phyloP scores from a whole-genome alignment of 2,113 vertebrate species.

The Acanthisitta chloris region DNA sequence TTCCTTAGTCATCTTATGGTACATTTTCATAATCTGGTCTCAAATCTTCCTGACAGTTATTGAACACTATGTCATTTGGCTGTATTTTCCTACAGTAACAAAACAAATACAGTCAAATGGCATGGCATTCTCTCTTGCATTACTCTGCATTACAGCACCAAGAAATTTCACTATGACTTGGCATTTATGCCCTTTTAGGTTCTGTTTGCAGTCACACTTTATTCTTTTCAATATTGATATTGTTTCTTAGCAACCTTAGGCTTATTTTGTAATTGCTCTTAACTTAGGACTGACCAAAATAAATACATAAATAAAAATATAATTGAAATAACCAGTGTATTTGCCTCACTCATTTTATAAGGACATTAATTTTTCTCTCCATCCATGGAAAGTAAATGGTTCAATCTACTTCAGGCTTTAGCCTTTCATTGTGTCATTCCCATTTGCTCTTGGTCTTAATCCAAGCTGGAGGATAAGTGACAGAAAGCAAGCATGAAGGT shows the following conservation, averaged over 20 bases:
- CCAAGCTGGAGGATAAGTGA: background rate
- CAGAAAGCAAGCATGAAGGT: conserved; percentile 4
- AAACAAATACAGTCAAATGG: background rate
- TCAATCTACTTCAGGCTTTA: background rate
- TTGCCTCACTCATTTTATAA: background rate
- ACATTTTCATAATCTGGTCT: background rate
- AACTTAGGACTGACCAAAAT: background rate
- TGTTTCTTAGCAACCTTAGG: background rate
- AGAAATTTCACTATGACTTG: background rate
- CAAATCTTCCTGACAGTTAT: background rate
- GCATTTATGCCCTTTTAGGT: background rate
- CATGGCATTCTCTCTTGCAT: background rate
- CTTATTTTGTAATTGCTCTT: background rate
- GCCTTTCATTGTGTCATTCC: background rate
- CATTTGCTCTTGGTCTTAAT: conserved; percentile 17
- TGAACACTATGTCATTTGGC: background rate
- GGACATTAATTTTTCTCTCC: background rate
- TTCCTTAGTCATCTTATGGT: background rate
- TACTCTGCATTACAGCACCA: background rate
- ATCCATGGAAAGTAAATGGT: background rate
- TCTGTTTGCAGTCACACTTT: background rate
- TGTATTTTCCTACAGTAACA: background rate
- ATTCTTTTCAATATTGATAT: background rate
- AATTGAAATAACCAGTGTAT: background rate
- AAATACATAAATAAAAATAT: background rate